Evolutionary conservation across 1,140 invertebrate genomes (phyloP).

Genomic region (Apis cerana): DNA sequence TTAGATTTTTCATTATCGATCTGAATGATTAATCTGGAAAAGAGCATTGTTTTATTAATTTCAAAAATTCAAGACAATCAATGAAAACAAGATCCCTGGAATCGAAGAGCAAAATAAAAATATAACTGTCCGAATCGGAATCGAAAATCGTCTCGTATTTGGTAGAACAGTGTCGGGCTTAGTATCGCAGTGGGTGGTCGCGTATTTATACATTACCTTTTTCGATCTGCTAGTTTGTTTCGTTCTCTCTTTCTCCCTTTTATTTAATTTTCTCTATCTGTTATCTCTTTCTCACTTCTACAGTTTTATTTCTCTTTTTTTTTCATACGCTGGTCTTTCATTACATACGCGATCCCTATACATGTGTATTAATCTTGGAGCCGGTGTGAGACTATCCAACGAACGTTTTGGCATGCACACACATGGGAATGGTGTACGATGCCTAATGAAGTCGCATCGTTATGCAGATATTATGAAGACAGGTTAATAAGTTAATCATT

Average conservation of each 20-base stretch:
- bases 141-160: constrained; percentile 47
- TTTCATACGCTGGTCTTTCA: constrained; percentile 12
- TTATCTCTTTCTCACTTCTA: constrained; percentile 14
- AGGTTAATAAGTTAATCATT: constrained; percentile 68
- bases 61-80: not conserved
- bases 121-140: constrained; percentile 14
- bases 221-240: constrained; percentile 65
- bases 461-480: constrained; percentile 67
- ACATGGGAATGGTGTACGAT: constrained; percentile 24
- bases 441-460: constrained; percentile 68
- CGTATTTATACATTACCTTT: constrained; percentile 72
- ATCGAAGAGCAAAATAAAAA: not conserved
- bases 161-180: constrained; percentile 47
- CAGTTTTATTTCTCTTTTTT: not conserved
- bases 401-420: not conserved
- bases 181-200: constrained; percentile 73
- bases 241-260: constrained; percentile 39
- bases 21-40: not conserved
- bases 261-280: constrained; percentile 17
- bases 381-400: constrained; percentile 9
- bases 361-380: constrained; percentile 2
- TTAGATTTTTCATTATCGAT: not conserved
- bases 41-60: not conserved
- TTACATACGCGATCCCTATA: not conserved
- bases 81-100: not conserved